phyloP scores from a whole-genome alignment of 2,113 vertebrate species.

The Tringa solitaria region DNA sequence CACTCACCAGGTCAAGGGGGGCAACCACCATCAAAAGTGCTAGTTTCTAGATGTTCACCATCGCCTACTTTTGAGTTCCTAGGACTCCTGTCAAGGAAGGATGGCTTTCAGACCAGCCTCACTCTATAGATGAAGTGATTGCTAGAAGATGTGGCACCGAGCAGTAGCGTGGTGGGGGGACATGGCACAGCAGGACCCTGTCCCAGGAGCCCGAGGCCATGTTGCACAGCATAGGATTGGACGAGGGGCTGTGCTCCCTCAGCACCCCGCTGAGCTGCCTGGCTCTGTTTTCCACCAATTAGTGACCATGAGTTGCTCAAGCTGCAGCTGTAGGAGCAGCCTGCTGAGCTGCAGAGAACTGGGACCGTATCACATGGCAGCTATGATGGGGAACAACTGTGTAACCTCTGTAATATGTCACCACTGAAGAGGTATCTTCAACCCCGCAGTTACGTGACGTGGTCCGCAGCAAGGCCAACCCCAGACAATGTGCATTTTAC shows the following conservation, averaged over 20 bases:
- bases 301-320: neutral
- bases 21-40: neutral
- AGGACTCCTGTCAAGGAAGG: neutral
- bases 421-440: neutral
- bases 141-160: neutral
- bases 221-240: neutral
- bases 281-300: neutral
- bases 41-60: neutral
- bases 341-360: neutral
- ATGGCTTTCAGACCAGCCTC: neutral
- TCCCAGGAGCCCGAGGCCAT: neutral
- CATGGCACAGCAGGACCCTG: neutral
- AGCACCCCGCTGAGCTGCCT: neutral
- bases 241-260: neutral
- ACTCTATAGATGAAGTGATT: neutral
- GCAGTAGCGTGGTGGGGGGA: neutral
- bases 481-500: neutral
- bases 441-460: fast-evolving
- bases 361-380: neutral
- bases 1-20: neutral
- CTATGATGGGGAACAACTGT: neutral
- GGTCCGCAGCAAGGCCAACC: neutral
- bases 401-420: neutral
- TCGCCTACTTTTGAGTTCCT: neutral
- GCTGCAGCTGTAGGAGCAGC: neutral